Evolutionary conservation across 2,888 invertebrate genomes (phyloP), one percentile per base, ranked within the genome.

Genomic region (Scotopteryx bipunctaria): DNA sequence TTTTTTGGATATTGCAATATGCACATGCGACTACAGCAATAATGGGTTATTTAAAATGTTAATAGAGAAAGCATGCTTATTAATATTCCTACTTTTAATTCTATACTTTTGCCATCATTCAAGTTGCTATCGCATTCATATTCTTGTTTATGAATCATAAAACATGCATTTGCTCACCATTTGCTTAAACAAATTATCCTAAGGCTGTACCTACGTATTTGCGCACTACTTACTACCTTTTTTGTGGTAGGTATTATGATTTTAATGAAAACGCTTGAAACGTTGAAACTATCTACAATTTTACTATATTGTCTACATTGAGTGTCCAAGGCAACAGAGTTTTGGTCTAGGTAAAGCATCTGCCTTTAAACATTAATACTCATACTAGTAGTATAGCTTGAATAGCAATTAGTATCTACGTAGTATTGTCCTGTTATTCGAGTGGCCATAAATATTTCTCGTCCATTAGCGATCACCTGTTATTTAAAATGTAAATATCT

Each of bases 311-410:
- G 17, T 33, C 17, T 19, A 44, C 25, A 5, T 35, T 35, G 25
- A 17, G 16, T 38, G 27, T 29, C 43, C 52, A 52, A 57, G 56
- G 48, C 25, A 25, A 37, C 42, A 41, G 27, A 14, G 29, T 52
- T 56, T 45, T 40, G 44, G 17, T 15, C 14, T 11, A 15, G 8
- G 16, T 32, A 8, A 31, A 31, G 8, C 23, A 43, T 41, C 45
- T 38, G 27, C 9, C 3, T 15, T 42, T 46, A 19, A 29, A 41
- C n/a, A n/a, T n/a, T n/a, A n/a, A n/a, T n/a, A n/a, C n/a, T n/a
- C n/a, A n/a, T n/a, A n/a, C n/a, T n/a, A n/a, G n/a, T n/a, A n/a
- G n/a, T n/a, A n/a, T n/a, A n/a, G n/a, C n/a, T n/a, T n/a, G 32
- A 55, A 42, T 55, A 55, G n/a, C 41, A 5, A 5, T 15, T n/a